A percentile compares a stretch with the other conserved stretches of the same genome.
These are phyloP conservation scores for Diaperis boleti DNA, from an alignment of 2,888 invertebrate species.

Conservation along the genomic window DNA sequence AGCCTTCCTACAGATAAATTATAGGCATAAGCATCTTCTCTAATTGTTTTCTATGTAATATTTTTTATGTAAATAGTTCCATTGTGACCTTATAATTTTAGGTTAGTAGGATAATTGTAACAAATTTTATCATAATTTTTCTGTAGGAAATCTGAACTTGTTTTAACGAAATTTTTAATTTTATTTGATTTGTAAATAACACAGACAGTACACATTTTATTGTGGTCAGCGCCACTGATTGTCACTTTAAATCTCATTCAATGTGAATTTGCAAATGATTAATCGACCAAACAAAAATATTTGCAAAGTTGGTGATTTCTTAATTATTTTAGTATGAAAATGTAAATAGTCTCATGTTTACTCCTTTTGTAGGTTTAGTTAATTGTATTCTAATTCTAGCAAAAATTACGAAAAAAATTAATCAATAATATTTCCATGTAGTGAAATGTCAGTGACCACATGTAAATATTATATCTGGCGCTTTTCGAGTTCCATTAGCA, in stretches of 20 bases:
- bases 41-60: constrained; percentile 3
- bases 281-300: constrained; percentile 45
- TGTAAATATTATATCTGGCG: constrained; percentile 44
- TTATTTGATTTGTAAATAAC: constrained; percentile 34
- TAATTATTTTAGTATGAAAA: constrained; percentile 20
- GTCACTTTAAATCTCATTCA: constrained; percentile 14
- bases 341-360: constrained; percentile 38
- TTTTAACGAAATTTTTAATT: constrained; percentile 20
- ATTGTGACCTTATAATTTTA: constrained; percentile 10
- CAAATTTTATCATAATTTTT: constrained; percentile 35
- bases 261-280: constrained; percentile 42
- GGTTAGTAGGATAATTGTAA: constrained; percentile 26
- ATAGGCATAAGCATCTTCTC: constrained; percentile 6
- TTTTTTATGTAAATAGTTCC: constrained; percentile 33
- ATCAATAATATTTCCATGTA: constrained; percentile 35
- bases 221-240: constrained; percentile 1
- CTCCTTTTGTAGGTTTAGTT: constrained; percentile 37
- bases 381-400: constrained; percentile 37
- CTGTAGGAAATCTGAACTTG: constrained; percentile 31
- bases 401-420: constrained; percentile 27
- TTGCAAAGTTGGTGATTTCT: constrained; percentile 45
- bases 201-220: constrained; percentile 24
- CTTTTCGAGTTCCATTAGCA: constrained; percentile 38
- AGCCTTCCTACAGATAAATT: constrained; percentile 33
- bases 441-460: constrained; percentile 35